phyloP scores from a whole-genome alignment of 2,113 vertebrate genomes.

The Rhodinocichla rosea region DNA sequence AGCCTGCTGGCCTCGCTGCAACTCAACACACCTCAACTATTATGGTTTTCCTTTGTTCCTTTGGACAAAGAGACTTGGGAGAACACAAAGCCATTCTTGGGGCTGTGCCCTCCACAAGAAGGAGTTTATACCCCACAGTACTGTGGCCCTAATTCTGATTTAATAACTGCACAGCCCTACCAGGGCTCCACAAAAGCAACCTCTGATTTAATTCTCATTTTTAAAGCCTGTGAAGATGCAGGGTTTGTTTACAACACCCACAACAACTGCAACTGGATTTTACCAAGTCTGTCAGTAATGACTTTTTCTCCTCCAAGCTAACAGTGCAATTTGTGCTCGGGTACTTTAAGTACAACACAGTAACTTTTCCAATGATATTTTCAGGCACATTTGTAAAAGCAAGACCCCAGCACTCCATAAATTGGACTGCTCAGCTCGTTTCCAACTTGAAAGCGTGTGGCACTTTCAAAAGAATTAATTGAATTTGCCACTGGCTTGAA shows the following conservation, averaged over 20 bases:
- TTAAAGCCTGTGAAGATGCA: neutral
- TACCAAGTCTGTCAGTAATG: neutral
- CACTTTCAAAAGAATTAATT: slow-evolving; percentile 20
- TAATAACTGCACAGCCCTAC: neutral
- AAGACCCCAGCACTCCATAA: neutral
- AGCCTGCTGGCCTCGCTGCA: rapidly evolving
- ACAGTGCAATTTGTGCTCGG: neutral
- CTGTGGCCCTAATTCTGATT: neutral
- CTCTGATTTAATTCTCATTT: neutral
- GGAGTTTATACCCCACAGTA: rapidly evolving
- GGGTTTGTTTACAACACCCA: neutral
- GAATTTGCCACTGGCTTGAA: slow-evolving; percentile 32
- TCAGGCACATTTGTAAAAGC: neutral
- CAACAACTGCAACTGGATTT: neutral
- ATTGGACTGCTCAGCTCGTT: neutral
- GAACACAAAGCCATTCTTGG: neutral
- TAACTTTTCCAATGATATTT: neutral
- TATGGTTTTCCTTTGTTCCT: neutral
- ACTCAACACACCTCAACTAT: no score
- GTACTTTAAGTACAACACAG: neutral
- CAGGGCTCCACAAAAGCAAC: neutral
- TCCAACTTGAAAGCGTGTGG: neutral
- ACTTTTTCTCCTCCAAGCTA: neutral
- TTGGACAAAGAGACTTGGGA: neutral
- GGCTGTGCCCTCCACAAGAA: neutral